phyloP scores from a whole-genome alignment of 1,140 invertebrate genomes.

The Atta cephalotes region DNA sequence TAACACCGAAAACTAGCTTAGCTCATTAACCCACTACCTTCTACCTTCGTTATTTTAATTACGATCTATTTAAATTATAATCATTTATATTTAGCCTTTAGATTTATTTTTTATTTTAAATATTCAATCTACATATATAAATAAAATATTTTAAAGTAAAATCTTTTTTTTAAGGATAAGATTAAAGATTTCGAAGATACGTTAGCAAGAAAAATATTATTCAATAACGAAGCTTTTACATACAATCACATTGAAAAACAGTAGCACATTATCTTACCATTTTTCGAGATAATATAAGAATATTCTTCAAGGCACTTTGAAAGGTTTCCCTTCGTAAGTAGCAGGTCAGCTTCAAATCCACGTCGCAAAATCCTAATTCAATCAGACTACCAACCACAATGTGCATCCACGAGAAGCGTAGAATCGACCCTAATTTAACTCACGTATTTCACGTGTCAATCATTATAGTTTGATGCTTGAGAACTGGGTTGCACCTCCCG shows the following conservation, averaged over 20 bases:
- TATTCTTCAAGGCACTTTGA: constrained; percentile 36
- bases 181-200: neutral
- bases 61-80: no score
- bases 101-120: no score
- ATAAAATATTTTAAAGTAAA: neutral
- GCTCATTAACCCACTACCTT: no score
- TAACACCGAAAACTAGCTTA: no score
- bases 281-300: constrained; percentile 56
- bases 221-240: neutral
- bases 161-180: neutral
- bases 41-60: no score
- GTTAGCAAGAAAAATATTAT: neutral
- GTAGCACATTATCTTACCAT: constrained; percentile 67
- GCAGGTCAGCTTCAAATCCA: constrained; percentile 62
- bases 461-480: constrained; percentile 70
- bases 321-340: constrained; percentile 68
- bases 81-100: no score
- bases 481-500: constrained; percentile 64
- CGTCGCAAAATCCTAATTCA: constrained; percentile 71
- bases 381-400: constrained; percentile 54
- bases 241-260: neutral
- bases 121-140: neutral
- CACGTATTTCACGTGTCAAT: constrained; percentile 73
- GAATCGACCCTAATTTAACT: constrained; percentile 54
- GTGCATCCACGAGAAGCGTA: constrained; percentile 40